Evolutionary conservation across 2,113 vertebrate genomes (phyloP).

Genomic region (Anarhynchus alexandrinus): DNA sequence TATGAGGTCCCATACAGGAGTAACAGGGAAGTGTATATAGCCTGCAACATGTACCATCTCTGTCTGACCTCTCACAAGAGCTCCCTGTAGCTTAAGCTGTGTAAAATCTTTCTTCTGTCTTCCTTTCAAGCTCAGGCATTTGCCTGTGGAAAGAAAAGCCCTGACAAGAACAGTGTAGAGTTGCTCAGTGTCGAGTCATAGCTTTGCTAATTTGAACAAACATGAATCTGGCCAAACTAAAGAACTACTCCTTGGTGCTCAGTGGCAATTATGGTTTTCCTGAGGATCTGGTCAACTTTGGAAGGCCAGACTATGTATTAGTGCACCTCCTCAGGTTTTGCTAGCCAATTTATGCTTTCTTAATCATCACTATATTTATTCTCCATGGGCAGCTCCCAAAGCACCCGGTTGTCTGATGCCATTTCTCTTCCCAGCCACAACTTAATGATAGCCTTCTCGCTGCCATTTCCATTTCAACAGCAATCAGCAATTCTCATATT

Average conservation of each 20-base stretch:
- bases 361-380: neutral
- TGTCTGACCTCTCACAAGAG: neutral
- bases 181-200: neutral
- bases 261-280: slow-evolving; percentile 11
- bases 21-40: neutral
- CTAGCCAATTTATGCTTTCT: neutral
- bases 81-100: neutral
- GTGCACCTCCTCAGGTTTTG: neutral
- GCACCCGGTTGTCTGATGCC: neutral
- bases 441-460: neutral
- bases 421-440: neutral
- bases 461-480: neutral
- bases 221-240: neutral
- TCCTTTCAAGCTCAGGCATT: neutral
- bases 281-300: neutral
- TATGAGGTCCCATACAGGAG: neutral
- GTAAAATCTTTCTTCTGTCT: neutral
- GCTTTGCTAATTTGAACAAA: neutral
- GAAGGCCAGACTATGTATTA: neutral
- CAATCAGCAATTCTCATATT: neutral
- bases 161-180: neutral
- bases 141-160: neutral
- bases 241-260: neutral
- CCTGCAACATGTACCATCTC: neutral
- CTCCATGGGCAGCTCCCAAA: neutral